Evolutionary conservation across 2,797 vertebrate genomes (phyloP), one percentile per base, ranked within the genome.

Genomic region (Gallinago stenura): DNA sequence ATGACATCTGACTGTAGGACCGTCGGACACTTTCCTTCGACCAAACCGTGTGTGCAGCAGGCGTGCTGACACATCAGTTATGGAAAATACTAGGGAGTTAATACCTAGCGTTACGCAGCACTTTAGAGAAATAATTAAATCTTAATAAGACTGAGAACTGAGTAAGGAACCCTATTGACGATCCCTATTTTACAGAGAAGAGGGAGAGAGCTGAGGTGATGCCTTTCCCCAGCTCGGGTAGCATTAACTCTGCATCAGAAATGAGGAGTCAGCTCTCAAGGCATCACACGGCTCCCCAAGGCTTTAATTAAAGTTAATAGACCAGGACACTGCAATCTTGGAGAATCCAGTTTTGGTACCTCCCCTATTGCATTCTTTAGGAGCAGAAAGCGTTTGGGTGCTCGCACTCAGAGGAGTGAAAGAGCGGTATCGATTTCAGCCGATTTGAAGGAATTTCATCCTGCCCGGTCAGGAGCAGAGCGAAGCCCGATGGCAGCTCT

Each of bases 251-350:
- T 7, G 5, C 41, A 18, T 6, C 54, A 61, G 50, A 43, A 58
- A 48, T 3, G 19, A 75, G 83, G 76, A 57, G 54, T 24, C 33
- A 26, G 65, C 33, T 89, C 92, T 69, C 20, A 3, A 26, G 15
- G 24, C 54, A 10, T 31, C 48, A 66, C 7, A 18, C 21, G 17
- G 28, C 2, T 82, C 33, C 71, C 57, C 43, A 24, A 43, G 71
- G 93, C 30, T 83, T 83, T 60, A 77, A 87, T 87, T 83, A 85
- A 77, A 84, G 58, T 21, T 25, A 84, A 72, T 3, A 66, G 35
- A 37, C 20, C 9, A 71, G 48, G 68, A 12, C 75, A 17, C 15
- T 28, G 50, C 4, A 7, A 4, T 65, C 62, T 22, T 12, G 58
- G 57, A 15, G 30, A 79, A 22, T 4, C 33, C 18, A 2, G 12